These are phyloP conservation scores for Drosophila peninsularis DNA, from an alignment of 2,888 invertebrate species.

Conservation along the genomic window DNA sequence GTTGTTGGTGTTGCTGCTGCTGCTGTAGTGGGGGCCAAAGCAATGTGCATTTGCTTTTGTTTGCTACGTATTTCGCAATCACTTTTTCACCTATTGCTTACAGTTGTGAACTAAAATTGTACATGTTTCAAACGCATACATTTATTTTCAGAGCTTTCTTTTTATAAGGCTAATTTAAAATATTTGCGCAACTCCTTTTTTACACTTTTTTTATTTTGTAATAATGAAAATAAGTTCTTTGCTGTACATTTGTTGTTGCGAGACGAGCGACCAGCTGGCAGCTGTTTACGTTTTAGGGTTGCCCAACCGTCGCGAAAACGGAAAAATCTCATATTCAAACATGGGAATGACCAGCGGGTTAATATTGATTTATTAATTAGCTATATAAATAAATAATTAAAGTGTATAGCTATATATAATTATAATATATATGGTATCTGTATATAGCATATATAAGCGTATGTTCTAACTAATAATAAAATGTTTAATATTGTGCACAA, in stretches of 20 bases:
- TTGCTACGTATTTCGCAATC: constrained; percentile 69
- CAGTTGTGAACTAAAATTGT: constrained; percentile 8
- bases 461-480: constrained; percentile 50
- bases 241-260: constrained; percentile 64
- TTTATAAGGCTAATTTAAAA: constrained; percentile 7
- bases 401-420: constrained; percentile 33
- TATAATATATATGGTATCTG: constrained; percentile 47
- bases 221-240: constrained; percentile 58
- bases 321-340: constrained; percentile 34
- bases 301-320: constrained; percentile 43
- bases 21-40: constrained; percentile 24
- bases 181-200: constrained; percentile 26
- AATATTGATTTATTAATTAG: constrained; percentile 78
- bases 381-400: constrained; percentile 62
- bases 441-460: constrained; percentile 53
- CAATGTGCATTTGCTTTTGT: constrained; percentile 44
- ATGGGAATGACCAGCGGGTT: constrained; percentile 43
- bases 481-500: constrained; percentile 60
- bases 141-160: neutral
- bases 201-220: constrained; percentile 53
- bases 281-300: constrained; percentile 63
- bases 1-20: constrained; percentile 34
- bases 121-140: neutral
- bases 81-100: constrained; percentile 44
- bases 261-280: constrained; percentile 64